Conservation (phyloP, 2,888 invertebrate genomes). For the Bombylius major region DNA sequence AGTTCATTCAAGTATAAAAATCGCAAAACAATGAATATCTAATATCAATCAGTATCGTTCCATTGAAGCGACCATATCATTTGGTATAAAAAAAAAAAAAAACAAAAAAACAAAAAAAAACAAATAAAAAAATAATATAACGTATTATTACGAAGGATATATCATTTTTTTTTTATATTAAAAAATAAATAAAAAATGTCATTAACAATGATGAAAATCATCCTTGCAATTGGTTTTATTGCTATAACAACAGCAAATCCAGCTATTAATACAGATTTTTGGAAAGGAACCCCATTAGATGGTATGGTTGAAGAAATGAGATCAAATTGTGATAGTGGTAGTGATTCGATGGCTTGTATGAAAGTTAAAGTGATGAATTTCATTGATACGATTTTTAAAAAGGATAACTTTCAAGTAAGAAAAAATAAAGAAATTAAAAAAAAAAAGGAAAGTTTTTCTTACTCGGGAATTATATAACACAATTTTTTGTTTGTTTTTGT, state of each 20-base stretch:
- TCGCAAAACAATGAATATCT: constrained; percentile 35
- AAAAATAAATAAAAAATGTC: constrained; percentile 13
- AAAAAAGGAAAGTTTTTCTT: too few species aligned
- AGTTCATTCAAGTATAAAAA: constrained; percentile 30
- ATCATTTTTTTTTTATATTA: background rate
- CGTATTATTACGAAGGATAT: constrained; percentile 6
- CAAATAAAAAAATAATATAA: background rate
- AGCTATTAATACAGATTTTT: constrained; percentile 47
- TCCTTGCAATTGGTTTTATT: constrained; percentile 41
- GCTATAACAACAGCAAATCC: constrained; percentile 49
- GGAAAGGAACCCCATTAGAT: constrained; percentile 60
- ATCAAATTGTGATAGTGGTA: constrained; percentile 57
- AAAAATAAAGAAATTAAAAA: background rate
- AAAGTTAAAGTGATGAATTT: constrained; percentile 71
- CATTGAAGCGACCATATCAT: constrained; percentile 9
- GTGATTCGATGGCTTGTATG: constrained; percentile 68
- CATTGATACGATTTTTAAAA: constrained; percentile 63
- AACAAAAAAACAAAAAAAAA: too few species aligned
- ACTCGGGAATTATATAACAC: too few species aligned
- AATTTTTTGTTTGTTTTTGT: too few species aligned
- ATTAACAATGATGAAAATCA: constrained; percentile 19
- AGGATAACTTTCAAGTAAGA: constrained; percentile 63
- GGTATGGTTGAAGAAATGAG: constrained; percentile 64
- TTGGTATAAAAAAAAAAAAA: background rate
- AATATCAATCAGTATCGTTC: constrained; percentile 35